phyloP scores from a whole-genome alignment of 2,888 invertebrate species.

The Trachelus stipa region DNA sequence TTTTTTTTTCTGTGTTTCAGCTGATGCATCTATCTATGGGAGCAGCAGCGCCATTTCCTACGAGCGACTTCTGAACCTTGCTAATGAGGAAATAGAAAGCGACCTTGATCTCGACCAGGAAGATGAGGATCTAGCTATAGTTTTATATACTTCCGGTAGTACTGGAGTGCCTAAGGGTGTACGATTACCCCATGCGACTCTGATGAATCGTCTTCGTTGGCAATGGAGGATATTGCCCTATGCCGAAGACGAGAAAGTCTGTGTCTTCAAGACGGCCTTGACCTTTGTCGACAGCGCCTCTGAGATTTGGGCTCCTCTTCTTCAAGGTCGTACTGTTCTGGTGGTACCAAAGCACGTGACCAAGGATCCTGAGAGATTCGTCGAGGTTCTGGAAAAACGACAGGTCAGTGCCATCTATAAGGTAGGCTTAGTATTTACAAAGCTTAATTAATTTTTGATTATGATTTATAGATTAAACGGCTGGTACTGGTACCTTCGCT shows the following conservation, averaged over 20 bases:
- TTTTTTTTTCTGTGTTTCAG: conserved; percentile 27
- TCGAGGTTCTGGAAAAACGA: conserved; percentile 76
- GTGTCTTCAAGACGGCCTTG: conserved; percentile 90
- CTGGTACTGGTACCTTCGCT: conserved; percentile 87
- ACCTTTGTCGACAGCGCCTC: conserved; percentile 92
- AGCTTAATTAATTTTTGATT: neutral
- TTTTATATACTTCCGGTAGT: conserved; percentile 89
- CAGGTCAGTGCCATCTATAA: conserved; percentile 68
- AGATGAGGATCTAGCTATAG: conserved; percentile 74
- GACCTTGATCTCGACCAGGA: conserved; percentile 63
- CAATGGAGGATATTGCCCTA: conserved; percentile 88
- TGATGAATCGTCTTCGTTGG: conserved; percentile 88
- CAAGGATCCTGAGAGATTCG: conserved; percentile 82
- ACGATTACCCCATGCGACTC: conserved; percentile 79
- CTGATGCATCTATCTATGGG: conserved; percentile 46
- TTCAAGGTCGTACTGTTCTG: conserved; percentile 76
- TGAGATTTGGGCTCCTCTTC: conserved; percentile 88
- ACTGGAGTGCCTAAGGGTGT: conserved; percentile 93
- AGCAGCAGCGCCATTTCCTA: conserved; percentile 62
- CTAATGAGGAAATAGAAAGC: conserved; percentile 65
- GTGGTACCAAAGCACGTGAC: conserved; percentile 81
- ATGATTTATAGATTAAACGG: conserved; percentile 74
- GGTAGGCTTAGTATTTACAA: neutral
- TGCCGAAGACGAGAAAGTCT: conserved; percentile 73
- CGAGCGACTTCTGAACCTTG: conserved; percentile 68